A percentile compares a stretch with the other conserved stretches of the same genome.
phyloP scores from a whole-genome alignment of 2,797 vertebrate species.

The Rhodeus uyekii region DNA sequence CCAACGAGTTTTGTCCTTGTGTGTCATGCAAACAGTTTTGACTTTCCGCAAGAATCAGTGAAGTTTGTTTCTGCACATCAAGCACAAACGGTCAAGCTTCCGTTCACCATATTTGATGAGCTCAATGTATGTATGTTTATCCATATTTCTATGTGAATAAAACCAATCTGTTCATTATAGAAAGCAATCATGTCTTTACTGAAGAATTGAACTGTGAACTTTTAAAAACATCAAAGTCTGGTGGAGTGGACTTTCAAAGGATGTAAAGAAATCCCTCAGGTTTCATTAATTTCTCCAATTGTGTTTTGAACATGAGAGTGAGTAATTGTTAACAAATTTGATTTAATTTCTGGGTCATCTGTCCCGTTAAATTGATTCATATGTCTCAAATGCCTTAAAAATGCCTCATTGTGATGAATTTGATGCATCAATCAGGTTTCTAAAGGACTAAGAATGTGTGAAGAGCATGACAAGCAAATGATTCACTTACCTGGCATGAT shows the following conservation, averaged over 20 bases:
- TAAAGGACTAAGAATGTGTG: not conserved
- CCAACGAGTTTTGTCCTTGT: not conserved
- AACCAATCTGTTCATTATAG: not conserved
- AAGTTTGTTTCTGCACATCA: not conserved
- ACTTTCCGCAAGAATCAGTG: not conserved
- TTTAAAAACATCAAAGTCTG: not conserved
- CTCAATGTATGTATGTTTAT: not conserved
- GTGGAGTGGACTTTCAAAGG: not conserved
- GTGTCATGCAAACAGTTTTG: not conserved
- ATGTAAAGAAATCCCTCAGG: not conserved
- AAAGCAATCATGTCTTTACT: too few relatives aligned
- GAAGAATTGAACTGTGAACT: not conserved
- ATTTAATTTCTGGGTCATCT: not conserved
- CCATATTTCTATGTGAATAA: not conserved
- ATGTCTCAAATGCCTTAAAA: not conserved
- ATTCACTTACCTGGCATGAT: conserved; percentile 89
- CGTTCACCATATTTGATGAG: not conserved
- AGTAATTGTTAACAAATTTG: not conserved
- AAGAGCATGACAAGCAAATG: not conserved
- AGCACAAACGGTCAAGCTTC: not conserved
- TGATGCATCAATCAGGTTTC: not conserved
- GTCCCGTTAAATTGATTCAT: not conserved
- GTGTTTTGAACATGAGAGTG: not conserved
- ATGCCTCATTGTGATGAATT: not conserved
- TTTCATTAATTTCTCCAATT: not conserved